Base-by-base conservation (phyloP, 2,888 invertebrate species). In the Acleris laterana region DNA sequence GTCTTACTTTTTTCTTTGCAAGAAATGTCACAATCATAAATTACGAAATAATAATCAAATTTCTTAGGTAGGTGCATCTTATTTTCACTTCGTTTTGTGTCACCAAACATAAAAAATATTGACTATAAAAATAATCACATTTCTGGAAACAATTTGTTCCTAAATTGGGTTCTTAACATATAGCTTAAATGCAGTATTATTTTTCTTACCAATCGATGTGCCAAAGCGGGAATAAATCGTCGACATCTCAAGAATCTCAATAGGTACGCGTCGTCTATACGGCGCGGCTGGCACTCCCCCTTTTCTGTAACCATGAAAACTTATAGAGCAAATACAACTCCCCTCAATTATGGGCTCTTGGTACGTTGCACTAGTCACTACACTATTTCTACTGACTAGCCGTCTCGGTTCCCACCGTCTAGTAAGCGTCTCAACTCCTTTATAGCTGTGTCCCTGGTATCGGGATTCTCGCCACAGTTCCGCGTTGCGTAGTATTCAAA, bases 161-260 rank as follows among this genome's bases (percentile, higher is more conserved):
- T 38, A 4, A 38, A 38, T 38, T 11, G 38, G 4, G 38, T 38
- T 3, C 13, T 38, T 13, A 4, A 13, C 38, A 38, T 13, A 9
- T 38, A 38, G 13, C 13, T 38, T 38, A 38, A 38, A 38, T 11
- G 9, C 32, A 32, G 3, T 4, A 3, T 11, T 32, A 32, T 32
- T 11, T 38, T 53, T 66, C 71, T 77, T 71, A 91, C 92, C 85
- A 93, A 72, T 79, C 83, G 88, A 75, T 92, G 90, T 5, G 92
- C 88, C 17, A 90, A 75, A 11, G 85, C 83, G 1, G 90, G 91
- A 72, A 91, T 87, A 64, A 89, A 90, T n/a, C 83, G 74, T 1
- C 92, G 80, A 70, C 92, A 92, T 38, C 92, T 80, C 17, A 93
- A 80, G 72, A 92, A 93, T 46, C 88, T 79, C 6, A 93, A 81